Base-by-base conservation (phyloP, 1,140 invertebrate species). In the Anoplophora glabripennis region DNA sequence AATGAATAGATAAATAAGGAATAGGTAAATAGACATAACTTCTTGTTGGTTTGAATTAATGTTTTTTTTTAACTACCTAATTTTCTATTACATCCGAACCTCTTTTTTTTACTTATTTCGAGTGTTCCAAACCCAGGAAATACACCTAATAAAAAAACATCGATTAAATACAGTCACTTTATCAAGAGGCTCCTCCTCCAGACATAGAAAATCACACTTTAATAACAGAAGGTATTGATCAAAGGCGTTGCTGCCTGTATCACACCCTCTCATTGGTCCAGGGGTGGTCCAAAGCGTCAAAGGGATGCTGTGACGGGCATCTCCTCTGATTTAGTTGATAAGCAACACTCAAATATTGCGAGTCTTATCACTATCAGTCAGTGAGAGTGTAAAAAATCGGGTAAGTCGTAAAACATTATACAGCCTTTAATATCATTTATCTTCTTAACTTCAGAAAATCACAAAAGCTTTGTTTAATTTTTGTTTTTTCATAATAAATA, bases 141-240 rank as follows among this genome's bases (percentile, higher is more conserved):
- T 53, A 56, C 49, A 49, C 51, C 35, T 41, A 49, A 37, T 46
- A 51, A 36, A 57, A 57, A 44, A 36, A 28, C 28, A 17, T 3
- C 44, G 34, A 35, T 12, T 51, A 35, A 17, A 12, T 51, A 35
- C n/a, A 21, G 34, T 42, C 28, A 12, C 37, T 44, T 46, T 35
- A 42, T 54, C 8, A 48, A 57, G 51, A 57, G 21, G 21, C 60
- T 57, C 60, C 60, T 10, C 60, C 60, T 41, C 35, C 10, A 8
- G 18, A 8, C 33, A 42, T 36, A 46, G 40, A 54, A 57, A 53
- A 52, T 21, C 15, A 38, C 18, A 42, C 42, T 52, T 57, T 57
- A 18, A 52, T 36, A 55, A 62, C 46, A 45, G 36, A 8, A n/a
- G 15, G 28, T 62, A 62, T 62, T 57, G 60, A 62, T 62, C 53